These are phyloP conservation scores for Aphelenchoides fujianensis DNA, from an alignment of 1,140 invertebrate genomes.

Conservation along the genomic window DNA sequence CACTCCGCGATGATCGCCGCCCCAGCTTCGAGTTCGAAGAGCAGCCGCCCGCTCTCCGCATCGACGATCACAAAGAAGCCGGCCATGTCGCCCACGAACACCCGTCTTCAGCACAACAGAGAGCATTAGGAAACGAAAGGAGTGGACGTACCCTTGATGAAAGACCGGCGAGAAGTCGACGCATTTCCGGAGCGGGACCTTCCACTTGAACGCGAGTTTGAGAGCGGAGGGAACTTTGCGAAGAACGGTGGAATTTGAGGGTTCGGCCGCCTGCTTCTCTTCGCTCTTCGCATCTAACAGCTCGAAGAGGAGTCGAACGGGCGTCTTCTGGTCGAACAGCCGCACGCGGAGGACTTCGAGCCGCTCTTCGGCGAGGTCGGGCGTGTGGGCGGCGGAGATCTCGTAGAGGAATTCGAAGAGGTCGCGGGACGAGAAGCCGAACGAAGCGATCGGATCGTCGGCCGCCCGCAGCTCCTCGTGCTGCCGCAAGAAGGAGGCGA, in stretches of 20 bases:
- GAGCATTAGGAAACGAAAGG: neutral
- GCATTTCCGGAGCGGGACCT: neutral
- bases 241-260: neutral
- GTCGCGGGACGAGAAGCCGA: neutral
- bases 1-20: neutral
- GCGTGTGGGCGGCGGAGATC: neutral
- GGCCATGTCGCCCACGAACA: slow-evolving; percentile 9
- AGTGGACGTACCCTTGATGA: neutral
- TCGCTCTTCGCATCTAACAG: neutral
- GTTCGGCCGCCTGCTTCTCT: neutral
- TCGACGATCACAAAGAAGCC: slow-evolving; percentile 5
- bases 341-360: neutral
- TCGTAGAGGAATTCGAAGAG: slow-evolving; percentile 7
- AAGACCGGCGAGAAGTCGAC: neutral
- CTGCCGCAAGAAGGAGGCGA: neutral
- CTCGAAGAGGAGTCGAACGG: neutral
- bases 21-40: neutral
- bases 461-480: neutral
- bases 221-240: neutral
- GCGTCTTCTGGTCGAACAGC: neutral
- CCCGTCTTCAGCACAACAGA: neutral
- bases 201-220: neutral
- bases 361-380: neutral
- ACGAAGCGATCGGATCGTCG: neutral
- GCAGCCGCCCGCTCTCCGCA: neutral